Conservation (phyloP, 2,113 vertebrate genomes). For the Osmerus eperlanus region DNA sequence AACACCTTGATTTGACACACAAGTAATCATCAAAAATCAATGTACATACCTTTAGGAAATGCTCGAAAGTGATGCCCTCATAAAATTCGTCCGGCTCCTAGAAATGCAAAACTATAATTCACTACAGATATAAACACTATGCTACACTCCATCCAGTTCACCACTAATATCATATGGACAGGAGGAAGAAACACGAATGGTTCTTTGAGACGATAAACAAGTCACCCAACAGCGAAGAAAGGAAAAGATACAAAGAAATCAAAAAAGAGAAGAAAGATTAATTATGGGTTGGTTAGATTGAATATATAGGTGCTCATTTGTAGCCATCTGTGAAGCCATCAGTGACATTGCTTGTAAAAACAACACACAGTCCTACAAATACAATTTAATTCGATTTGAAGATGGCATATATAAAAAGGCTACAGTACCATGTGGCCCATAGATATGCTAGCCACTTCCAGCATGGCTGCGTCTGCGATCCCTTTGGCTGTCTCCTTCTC, state of each 20-base stretch:
- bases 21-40: background rate
- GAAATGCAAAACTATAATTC: background rate
- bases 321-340: too few relatives aligned
- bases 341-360: background rate
- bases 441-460: conserved; percentile 92
- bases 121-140: too few relatives aligned
- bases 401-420: background rate
- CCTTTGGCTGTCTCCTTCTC: conserved; percentile 82
- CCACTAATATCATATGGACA: too few relatives aligned
- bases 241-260: too few relatives aligned
- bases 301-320: too few relatives aligned
- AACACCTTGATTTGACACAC: background rate
- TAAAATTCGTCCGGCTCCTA: conserved; percentile 93
- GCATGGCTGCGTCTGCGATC: conserved; percentile 95
- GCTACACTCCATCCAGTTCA: too few relatives aligned
- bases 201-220: too few relatives aligned
- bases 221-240: too few relatives aligned
- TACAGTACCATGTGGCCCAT: conserved; percentile 85
- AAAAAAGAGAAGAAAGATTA: too few relatives aligned
- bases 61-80: conserved; percentile 93
- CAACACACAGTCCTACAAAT: background rate
- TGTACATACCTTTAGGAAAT: conserved; percentile 87
- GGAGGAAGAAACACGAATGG: too few relatives aligned
- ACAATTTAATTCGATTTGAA: background rate
- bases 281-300: too few relatives aligned